Conservation (phyloP, 1,140 invertebrate species). For the Planococcus citri region DNA sequence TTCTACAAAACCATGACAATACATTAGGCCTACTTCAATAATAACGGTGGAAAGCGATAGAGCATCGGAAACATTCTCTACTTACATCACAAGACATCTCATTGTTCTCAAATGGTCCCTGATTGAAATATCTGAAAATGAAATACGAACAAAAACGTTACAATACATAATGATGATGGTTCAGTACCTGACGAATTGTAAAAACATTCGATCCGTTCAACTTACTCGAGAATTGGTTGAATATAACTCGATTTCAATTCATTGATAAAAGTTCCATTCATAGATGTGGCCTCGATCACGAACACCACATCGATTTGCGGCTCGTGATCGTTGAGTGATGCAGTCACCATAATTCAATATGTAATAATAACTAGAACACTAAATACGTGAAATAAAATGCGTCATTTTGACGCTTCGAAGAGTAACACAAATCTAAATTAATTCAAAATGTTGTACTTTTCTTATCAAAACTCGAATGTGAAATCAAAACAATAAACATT, state of each 20-base stretch:
- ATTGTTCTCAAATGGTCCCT: constrained; percentile 57
- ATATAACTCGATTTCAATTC: constrained; percentile 84
- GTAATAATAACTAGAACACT: too few species aligned
- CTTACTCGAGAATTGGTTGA: constrained; percentile 80
- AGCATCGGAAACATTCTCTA: constrained; percentile 16
- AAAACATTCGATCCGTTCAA: constrained; percentile 28
- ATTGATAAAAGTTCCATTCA: constrained; percentile 72
- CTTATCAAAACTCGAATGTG: too few species aligned
- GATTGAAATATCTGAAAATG: constrained; percentile 54
- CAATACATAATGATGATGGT: neutral
- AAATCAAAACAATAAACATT: too few species aligned
- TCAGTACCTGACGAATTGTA: too few species aligned
- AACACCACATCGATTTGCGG: constrained; percentile 72
- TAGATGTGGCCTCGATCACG: constrained; percentile 83
- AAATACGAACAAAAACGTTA: neutral
- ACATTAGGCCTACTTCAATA: neutral
- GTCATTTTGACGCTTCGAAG: too few species aligned
- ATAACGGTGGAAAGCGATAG: neutral
- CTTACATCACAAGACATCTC: constrained; percentile 52
- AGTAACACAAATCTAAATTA: too few species aligned
- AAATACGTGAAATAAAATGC: too few species aligned
- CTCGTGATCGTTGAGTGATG: constrained; percentile 14
- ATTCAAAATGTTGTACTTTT: too few species aligned
- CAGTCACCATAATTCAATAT: neutral
- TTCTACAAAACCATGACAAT: constrained; percentile 36